Evolutionary conservation across 2,113 vertebrate species (phyloP).

Genomic region (Apeltes quadracus): DNA sequence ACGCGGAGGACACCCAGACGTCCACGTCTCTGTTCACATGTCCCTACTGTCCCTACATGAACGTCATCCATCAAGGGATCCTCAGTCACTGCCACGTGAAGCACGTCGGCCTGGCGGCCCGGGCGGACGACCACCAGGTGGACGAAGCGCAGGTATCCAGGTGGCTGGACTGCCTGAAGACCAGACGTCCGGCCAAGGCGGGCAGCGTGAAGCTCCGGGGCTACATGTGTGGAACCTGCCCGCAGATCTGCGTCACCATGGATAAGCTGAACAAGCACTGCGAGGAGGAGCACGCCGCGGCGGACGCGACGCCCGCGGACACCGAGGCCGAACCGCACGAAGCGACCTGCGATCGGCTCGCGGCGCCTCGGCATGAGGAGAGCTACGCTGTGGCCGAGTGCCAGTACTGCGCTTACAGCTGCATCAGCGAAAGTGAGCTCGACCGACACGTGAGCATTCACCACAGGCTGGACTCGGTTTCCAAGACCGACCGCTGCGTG

Average conservation of each 20-base stretch:
- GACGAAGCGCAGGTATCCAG: slow-evolving; percentile 79
- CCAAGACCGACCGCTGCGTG: slow-evolving; percentile 73
- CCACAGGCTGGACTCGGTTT: slow-evolving; percentile 80
- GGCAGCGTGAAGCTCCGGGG: slow-evolving; percentile 80
- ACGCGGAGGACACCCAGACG: slow-evolving; percentile 58
- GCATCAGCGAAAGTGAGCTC: slow-evolving; percentile 84
- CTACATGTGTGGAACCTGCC: slow-evolving; percentile 87
- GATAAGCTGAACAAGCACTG: slow-evolving; percentile 87
- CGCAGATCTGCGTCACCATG: slow-evolving; percentile 80
- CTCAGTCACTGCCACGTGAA: slow-evolving; percentile 90
- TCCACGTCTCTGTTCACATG: slow-evolving; percentile 83
- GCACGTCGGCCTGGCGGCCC: slow-evolving; percentile 81
- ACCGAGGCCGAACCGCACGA: slow-evolving; percentile 5
- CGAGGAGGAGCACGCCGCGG: slow-evolving; percentile 81
- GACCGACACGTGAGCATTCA: slow-evolving; percentile 84
- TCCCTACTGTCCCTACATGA: slow-evolving; percentile 88
- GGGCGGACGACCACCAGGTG: slow-evolving; percentile 84
- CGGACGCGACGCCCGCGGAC: slow-evolving; percentile 71
- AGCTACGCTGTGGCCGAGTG: slow-evolving; percentile 82
- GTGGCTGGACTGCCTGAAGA: slow-evolving; percentile 72
- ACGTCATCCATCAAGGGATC: slow-evolving; percentile 85
- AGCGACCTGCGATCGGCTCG: slow-evolving; percentile 55
- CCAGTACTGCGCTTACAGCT: slow-evolving; percentile 86
- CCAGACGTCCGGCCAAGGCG: slow-evolving; percentile 65
- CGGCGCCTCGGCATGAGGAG: slow-evolving; percentile 78